Base-by-base conservation (phyloP, 1,140 invertebrate genomes). In the Uloborus diversus region DNA sequence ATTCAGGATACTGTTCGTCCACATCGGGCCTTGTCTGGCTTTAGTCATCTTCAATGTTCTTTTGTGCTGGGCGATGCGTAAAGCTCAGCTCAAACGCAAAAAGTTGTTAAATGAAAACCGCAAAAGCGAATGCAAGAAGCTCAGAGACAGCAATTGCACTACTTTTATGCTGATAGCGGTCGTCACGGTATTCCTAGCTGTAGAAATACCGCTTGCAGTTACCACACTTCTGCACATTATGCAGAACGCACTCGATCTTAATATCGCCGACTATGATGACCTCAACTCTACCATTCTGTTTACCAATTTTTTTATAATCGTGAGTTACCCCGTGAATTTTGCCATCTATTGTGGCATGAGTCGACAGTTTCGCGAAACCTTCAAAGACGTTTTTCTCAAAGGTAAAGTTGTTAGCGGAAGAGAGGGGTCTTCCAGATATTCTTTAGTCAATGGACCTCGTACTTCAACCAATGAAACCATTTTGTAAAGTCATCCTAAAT, bases 291-390 rank as follows among this genome's bases (percentile, higher is more conserved):
- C 94, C 76, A 93, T 97, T 56, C 87, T 97, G 23, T 90, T 96
- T 82, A 95, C 93, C 0, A 96, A 96, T 88, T 95, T 97, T 87
- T 94, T 95, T 86, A 94, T 98, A 81, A 93, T 95, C 53, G 89
- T 96, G 7, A 94, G 93, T 23, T 97, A 97, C 86, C 95, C 95
- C 0, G 92, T 97, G 70, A 96, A 97, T 87, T 98, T 98, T 84
- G 95, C 94, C 68, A 97, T 98, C 79, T 98, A 98, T 85, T 97
- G 95, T 85, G 94, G 94, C 4, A 97, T 97, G 96, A 95, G 93
- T 59, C 89, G 94, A 27, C 94, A 96, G 85, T 98, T 98, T 85
- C 88, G 96, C 33, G 94, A 96, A 85, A 97, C 96, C 0, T 98
- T 97, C 87, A 95, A 94, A 83, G 92, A 94, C 83, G 88, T 97